phyloP scores from a whole-genome alignment of 2,888 invertebrate genomes.

The Holacanthella duospinosa region DNA sequence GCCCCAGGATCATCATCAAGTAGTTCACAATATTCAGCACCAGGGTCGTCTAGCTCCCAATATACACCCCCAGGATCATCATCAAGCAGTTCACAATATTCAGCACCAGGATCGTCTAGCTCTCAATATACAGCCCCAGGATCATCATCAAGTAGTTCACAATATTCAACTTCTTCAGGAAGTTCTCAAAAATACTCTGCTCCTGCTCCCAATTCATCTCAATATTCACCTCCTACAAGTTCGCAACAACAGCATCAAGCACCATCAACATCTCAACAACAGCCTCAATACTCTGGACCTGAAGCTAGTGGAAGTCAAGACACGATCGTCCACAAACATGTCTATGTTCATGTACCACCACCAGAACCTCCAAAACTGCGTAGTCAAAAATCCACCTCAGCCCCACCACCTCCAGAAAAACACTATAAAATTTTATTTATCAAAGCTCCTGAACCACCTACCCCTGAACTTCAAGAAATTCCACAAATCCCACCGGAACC shows the following conservation, averaged over 20 bases:
- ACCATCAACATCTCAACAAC: slow-evolving; percentile 15
- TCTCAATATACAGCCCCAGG: too few relatives aligned
- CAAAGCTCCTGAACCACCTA: slow-evolving; percentile 45
- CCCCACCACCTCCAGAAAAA: slow-evolving; percentile 80
- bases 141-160: slow-evolving; percentile 6
- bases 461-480: slow-evolving; percentile 29
- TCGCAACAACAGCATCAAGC: slow-evolving; percentile 14
- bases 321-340: slow-evolving; percentile 76
- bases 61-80: too few relatives aligned
- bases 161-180: neutral
- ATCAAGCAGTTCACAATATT: too few relatives aligned
- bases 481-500: slow-evolving; percentile 33
- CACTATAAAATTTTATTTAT: slow-evolving; percentile 71
- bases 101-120: too few relatives aligned
- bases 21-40: too few relatives aligned
- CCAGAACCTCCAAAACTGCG: slow-evolving; percentile 52
- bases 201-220: slow-evolving; percentile 11
- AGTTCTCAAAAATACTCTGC: slow-evolving; percentile 7
- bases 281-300: slow-evolving; percentile 7
- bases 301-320: slow-evolving; percentile 47
- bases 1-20: too few relatives aligned
- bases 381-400: slow-evolving; percentile 75
- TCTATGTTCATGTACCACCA: slow-evolving; percentile 71
- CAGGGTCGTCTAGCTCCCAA: too few relatives aligned
- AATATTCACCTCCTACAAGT: neutral